Conservation (phyloP, 2,888 invertebrate species). For the Amaurobius ferox region DNA sequence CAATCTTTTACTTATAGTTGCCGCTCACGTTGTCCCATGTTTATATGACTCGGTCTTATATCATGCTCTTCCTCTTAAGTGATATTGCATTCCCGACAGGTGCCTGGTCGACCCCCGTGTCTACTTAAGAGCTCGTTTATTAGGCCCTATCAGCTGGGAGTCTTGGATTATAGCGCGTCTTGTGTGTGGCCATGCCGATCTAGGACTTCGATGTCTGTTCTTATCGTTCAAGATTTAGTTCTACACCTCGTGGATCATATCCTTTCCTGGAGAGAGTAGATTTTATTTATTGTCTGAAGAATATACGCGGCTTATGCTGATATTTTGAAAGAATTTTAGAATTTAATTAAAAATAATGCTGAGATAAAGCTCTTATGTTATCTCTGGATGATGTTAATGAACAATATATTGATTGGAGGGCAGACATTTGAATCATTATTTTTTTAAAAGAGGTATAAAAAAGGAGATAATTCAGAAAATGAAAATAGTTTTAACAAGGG, state of each 20-base stretch:
- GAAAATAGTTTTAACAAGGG: too few relatives aligned
- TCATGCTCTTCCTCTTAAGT: neutral
- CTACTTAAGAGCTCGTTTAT: constrained; percentile 67
- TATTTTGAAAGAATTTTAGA: too few relatives aligned
- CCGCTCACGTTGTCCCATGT: constrained; percentile 28
- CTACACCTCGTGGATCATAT: neutral
- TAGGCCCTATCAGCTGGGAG: constrained; percentile 40
- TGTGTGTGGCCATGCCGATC: constrained; percentile 39
- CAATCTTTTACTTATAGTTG: constrained; percentile 20
- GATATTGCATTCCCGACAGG: constrained; percentile 68
- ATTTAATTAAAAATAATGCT: too few relatives aligned
- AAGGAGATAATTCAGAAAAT: too few relatives aligned
- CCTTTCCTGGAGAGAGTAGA: too few relatives aligned
- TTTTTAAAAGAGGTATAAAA: too few relatives aligned
- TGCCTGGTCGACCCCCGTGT: constrained; percentile 38
- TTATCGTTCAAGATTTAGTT: neutral
- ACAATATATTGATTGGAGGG: too few relatives aligned
- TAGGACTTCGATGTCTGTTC: neutral
- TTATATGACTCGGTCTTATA: neutral
- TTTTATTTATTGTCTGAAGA: neutral
- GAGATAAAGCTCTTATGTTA: too few relatives aligned
- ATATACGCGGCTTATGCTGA: too few relatives aligned
- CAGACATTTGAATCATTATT: too few relatives aligned
- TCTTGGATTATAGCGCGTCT: constrained; percentile 26
- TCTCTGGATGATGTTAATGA: too few relatives aligned